phyloP scores from a whole-genome alignment of 2,888 invertebrate species.

The Notodonta ziczac region DNA sequence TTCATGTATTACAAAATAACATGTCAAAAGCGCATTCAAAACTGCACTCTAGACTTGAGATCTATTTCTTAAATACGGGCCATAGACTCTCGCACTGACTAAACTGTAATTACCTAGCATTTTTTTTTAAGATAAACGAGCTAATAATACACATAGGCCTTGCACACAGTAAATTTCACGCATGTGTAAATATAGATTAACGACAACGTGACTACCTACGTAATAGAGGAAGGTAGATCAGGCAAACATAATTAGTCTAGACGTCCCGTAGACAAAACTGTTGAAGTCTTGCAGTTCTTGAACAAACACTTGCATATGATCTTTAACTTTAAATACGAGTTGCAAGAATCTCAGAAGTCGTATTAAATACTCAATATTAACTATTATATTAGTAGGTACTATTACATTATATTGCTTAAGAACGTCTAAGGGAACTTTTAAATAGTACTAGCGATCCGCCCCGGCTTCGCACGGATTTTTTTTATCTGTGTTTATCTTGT shows the following conservation, averaged over 20 bases:
- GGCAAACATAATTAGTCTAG: background rate
- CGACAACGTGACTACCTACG: background rate
- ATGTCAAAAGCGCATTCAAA: too few relatives aligned
- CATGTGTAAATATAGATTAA: constrained; percentile 2
- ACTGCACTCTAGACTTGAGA: too few relatives aligned
- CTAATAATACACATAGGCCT: background rate
- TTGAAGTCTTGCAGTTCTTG: background rate
- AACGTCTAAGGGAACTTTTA: too few relatives aligned
- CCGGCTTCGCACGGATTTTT: too few relatives aligned
- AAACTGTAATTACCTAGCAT: background rate
- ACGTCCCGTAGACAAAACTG: constrained; percentile 3
- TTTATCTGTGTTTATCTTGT: too few relatives aligned
- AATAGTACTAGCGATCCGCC: too few relatives aligned
- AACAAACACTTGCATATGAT: background rate
- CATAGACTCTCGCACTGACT: background rate
- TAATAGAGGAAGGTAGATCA: background rate
- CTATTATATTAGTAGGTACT: too few relatives aligned
- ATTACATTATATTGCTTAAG: too few relatives aligned
- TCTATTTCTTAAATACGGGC: too few relatives aligned
- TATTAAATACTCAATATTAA: too few relatives aligned
- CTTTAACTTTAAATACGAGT: background rate
- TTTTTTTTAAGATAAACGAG: constrained; percentile 3
- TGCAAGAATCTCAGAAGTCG: too few relatives aligned
- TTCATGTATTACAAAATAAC: too few relatives aligned
- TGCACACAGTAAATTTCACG: background rate